Evolutionary conservation across 2,113 vertebrate genomes (phyloP).

Genomic region (Tympanuchus pallidicinctus): DNA sequence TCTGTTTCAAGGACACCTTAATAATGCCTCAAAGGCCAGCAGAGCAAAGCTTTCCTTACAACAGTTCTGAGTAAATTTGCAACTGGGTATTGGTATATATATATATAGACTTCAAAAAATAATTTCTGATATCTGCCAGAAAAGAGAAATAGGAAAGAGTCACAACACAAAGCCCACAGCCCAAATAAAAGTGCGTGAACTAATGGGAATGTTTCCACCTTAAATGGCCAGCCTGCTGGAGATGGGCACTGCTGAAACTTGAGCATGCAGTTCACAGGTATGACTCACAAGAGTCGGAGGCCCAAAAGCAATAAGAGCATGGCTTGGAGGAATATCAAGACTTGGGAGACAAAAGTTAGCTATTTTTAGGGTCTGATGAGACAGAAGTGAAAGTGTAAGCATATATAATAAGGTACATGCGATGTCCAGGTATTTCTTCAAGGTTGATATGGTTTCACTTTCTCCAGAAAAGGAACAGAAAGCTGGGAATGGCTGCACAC

Average conservation of each 20-base stretch:
- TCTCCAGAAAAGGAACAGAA: neutral
- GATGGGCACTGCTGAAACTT: slow-evolving; percentile 56
- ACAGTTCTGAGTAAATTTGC: neutral
- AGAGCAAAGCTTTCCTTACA: neutral
- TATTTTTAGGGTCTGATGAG: slow-evolving; percentile 35
- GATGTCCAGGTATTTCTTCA: neutral
- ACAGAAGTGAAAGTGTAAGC: slow-evolving; percentile 20
- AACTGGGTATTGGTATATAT: neutral
- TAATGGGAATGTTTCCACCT: slow-evolving; percentile 46
- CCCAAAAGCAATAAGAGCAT: slow-evolving; percentile 53
- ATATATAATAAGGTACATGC: neutral
- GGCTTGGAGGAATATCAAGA: slow-evolving; percentile 21
- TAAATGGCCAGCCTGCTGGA: slow-evolving; percentile 18
- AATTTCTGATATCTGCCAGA: neutral
- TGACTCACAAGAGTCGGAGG: slow-evolving; percentile 50
- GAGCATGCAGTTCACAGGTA: slow-evolving; percentile 56
- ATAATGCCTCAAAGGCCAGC: neutral
- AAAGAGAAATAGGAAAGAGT: neutral
- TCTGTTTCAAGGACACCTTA: neutral
- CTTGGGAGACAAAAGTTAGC: neutral
- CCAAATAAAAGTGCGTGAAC: slow-evolving; percentile 32
- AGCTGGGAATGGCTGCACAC: neutral
- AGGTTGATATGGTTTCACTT: neutral
- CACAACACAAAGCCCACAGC: neutral
- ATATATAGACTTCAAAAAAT: neutral